Base-by-base conservation (phyloP, 2,888 invertebrate species). In the Ophonus ardosiacus region DNA sequence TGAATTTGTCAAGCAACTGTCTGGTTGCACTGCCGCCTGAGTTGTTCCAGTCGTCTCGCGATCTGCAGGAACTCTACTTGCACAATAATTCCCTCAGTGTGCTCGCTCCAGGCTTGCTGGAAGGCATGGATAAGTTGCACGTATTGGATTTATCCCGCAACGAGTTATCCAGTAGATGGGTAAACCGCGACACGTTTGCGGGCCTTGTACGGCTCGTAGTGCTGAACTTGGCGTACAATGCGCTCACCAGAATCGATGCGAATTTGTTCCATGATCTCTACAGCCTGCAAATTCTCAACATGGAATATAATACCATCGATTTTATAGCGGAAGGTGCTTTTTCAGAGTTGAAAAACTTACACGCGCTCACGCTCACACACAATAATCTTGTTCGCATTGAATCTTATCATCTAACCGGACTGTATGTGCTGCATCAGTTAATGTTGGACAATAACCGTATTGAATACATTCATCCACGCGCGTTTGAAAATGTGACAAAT, bases 1-100 rank as follows among this genome's bases (percentile, higher is more conserved):
- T 97, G 56, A 97, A 97, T 91, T 91, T 97, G 88, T 96, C 96
- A 40, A 95, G 95, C 88, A 97, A 97, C 90, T 94, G 94, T 86
- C 91, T 97, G 87, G 94, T 94, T 56, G 95, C 95, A 7, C 92
- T 97, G 87, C 97, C 97, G 7, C 95, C 96, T 51, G 96, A 96
- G 89, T 92, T 97, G 89, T 96, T 97, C 89, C 93, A 95, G 88
- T 94, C 94, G 59, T 95, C 95, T n/a, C 92, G 94, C 86, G 94
- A 95, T 87, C 92, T 97, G 65, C 93, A 94, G 86, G 95, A 96
- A 90, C 92, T 97, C 87, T 94, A 96, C 88, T 92, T 96, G 81
- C 94, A 95, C 88, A 96, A 96, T 89, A 97, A 97, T 90, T 95
- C 96, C 7, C 90, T 97, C 59, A 94, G 94, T 87, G 95, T 95